phyloP scores from a whole-genome alignment of 2,113 vertebrate genomes.

The Hydrolagus affinis region DNA sequence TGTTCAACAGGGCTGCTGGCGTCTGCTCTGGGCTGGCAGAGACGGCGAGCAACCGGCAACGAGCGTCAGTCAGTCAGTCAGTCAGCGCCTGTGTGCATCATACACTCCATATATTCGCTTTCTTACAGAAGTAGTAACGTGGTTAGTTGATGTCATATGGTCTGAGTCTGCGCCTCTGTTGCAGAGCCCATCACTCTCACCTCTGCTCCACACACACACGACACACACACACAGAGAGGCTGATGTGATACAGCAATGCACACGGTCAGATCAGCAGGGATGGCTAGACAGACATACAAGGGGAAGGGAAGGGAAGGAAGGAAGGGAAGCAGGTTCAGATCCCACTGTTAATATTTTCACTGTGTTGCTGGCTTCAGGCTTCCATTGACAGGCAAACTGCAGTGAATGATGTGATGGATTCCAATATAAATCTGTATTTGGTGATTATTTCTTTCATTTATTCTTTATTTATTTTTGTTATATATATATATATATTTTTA shows the following conservation, averaged over 20 bases:
- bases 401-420: not conserved
- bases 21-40: slow-evolving; percentile 13
- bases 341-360: not conserved
- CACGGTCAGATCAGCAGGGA: not conserved
- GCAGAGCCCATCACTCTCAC: not conserved
- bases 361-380: no score
- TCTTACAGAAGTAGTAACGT: slow-evolving; percentile 27
- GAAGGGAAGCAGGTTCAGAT: not conserved
- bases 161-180: slow-evolving; percentile 25
- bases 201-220: not conserved
- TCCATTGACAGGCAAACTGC: not conserved
- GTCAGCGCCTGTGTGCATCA: slow-evolving; percentile 25
- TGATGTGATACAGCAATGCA: not conserved
- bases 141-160: slow-evolving; percentile 31
- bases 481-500: no score
- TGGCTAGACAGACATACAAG: no score
- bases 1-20: slow-evolving; percentile 2
- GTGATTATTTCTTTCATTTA: not conserved
- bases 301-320: no score
- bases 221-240: no score
- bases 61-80: not conserved
- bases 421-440: not conserved
- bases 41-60: not conserved
- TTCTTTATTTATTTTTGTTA: no score
- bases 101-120: slow-evolving; percentile 29